A percentile compares a stretch with the other conserved stretches of the same genome.
These are phyloP conservation scores for Phylloscopus trochilus DNA, from an alignment of 2,113 vertebrate genomes.

Conservation along the genomic window DNA sequence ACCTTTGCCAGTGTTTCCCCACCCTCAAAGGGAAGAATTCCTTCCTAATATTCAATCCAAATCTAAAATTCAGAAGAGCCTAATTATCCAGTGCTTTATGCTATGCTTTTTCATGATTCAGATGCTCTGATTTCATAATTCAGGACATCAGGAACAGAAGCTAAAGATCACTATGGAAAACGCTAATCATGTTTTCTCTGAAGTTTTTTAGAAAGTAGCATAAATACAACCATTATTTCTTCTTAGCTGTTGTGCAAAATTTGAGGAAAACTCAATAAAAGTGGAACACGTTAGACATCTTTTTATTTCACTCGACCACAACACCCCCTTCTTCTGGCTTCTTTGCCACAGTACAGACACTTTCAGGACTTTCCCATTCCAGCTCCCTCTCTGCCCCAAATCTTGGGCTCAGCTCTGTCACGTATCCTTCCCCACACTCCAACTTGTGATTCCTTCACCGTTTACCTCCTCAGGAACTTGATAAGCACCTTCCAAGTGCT, in stretches of 20 bases:
- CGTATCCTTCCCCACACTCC: rapidly evolving
- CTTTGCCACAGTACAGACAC: background rate
- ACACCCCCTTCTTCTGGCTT: background rate
- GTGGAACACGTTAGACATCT: background rate
- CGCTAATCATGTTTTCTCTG: background rate
- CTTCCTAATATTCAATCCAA: background rate
- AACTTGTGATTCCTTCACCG: background rate
- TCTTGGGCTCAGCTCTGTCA: background rate
- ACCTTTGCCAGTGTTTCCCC: background rate
- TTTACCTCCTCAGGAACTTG: background rate
- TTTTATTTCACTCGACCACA: background rate
- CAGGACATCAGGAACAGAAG: background rate
- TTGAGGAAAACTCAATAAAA: background rate
- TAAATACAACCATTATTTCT: background rate
- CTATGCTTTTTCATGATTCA: background rate
- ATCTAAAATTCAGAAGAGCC: background rate
- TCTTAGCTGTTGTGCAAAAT: background rate
- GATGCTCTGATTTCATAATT: background rate
- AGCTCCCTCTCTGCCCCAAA: background rate
- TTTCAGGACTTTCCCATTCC: background rate
- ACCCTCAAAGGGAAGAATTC: background rate
- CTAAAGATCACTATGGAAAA: background rate
- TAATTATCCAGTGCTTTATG: background rate
- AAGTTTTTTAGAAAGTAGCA: background rate
- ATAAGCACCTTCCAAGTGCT: background rate